Evolutionary conservation across 2,888 invertebrate genomes (phyloP), one percentile per base, ranked within the genome.

Genomic region (Stratiomys singularior): DNA sequence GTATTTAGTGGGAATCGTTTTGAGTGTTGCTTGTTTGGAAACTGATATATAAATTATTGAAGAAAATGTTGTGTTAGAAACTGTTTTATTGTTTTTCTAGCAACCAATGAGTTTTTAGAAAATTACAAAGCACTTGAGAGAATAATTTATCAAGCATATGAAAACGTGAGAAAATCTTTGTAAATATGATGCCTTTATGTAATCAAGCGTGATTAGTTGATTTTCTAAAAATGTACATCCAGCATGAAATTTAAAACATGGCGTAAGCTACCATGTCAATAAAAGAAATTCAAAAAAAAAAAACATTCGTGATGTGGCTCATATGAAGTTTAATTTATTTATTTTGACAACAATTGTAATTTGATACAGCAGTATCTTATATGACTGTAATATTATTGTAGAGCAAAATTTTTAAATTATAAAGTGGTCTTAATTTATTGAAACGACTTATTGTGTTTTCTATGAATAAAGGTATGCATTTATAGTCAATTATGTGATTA

Each of bases 21-120:
- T 64, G 64, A 28, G 64, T 64, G 64, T 64, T 64, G 64, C 28
- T 64, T 64, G 64, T 64, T 64, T 64, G 30, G 25, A 21, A 64
- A n/a, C 2, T 30, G 25, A 52, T 18, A 52, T 52, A 52, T 52
- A 52, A 52, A 52, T 52, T 13, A 52, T 52, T 52, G 15, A 52
- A 52, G 52, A 52, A 52, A 52, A 18, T 52, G 52, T 4, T 52
- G 52, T 52, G 18, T 52, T 9, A 4, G 18, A 15, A 9, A 52
- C 18, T 52, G 15, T 52, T 52, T 52, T 60, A 25, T 60, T 60
- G 58, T 60, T 60, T 60, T 60, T 18, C 37, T 21, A 60, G 25
- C 52, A 60, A 60, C 58, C 25, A 23, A 60, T 25, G 3, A 60
- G 23, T 60, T 21, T 23, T 21, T 60, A 60, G 58, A 11, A 25